Evolutionary conservation across 1,140 invertebrate genomes (phyloP).

Genomic region (Halesus radiatus): DNA sequence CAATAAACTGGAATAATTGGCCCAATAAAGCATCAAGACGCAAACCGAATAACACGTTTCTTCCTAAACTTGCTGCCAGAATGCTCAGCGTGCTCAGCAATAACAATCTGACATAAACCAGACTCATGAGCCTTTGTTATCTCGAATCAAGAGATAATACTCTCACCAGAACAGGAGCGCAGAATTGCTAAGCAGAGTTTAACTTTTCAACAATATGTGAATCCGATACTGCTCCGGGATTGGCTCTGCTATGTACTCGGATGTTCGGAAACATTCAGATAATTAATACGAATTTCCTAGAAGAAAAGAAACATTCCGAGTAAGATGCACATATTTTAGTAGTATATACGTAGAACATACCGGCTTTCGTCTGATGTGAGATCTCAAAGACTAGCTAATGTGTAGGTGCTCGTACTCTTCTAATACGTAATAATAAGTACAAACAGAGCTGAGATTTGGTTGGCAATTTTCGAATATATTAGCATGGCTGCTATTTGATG

Average conservation of each 20-base stretch:
- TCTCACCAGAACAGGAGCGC: not conserved
- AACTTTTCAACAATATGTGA: slow-evolving; percentile 26
- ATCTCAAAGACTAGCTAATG: no score
- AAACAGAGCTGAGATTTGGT: no score
- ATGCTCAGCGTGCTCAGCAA: not conserved
- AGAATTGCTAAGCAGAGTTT: slow-evolving; percentile 23
- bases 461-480: no score
- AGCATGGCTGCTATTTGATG: no score
- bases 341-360: no score
- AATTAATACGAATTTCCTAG: not conserved
- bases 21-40: no score
- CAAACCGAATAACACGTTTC: not conserved
- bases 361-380: no score
- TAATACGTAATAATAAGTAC: no score
- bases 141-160: not conserved
- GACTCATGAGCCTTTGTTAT: not conserved
- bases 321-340: not conserved
- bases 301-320: not conserved
- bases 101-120: no score
- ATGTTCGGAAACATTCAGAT: not conserved
- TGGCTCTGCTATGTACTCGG: not conserved
- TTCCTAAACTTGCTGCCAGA: not conserved
- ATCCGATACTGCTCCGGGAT: not conserved
- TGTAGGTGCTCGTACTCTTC: no score
- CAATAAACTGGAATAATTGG: no score